These are phyloP conservation scores for Dicyrtoma fusca DNA, from an alignment of 2,888 invertebrate species.

Conservation along the genomic window DNA sequence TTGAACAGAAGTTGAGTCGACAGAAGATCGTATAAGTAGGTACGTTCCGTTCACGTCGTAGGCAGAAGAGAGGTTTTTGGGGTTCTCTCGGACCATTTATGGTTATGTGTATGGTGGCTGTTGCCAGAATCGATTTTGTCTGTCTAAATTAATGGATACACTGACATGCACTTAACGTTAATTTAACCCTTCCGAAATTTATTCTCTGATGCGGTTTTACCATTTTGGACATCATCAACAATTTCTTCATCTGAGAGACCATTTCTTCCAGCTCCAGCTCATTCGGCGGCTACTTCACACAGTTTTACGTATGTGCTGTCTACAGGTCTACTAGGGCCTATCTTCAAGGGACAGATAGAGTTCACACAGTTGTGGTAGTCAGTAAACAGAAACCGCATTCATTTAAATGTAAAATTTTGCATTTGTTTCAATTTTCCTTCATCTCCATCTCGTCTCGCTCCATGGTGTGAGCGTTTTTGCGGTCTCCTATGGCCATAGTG, in stretches of 20 bases:
- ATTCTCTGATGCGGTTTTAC: constrained; percentile 8
- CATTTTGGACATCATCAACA: constrained; percentile 24
- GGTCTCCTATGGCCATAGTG: too few relatives aligned
- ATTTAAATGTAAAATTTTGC: too few relatives aligned
- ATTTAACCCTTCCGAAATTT: constrained; percentile 41
- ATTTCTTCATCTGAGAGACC: neutral
- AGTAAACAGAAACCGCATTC: too few relatives aligned
- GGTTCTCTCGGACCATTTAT: neutral
- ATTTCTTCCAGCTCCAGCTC: neutral
- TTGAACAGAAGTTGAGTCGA: too few relatives aligned
- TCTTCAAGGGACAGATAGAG: too few relatives aligned
- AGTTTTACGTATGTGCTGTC: neutral
- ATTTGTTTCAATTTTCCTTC: too few relatives aligned
- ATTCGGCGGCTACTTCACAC: neutral
- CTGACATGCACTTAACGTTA: constrained; percentile 45
- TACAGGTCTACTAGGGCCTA: neutral
- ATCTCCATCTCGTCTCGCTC: too few relatives aligned
- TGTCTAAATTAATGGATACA: constrained; percentile 45
- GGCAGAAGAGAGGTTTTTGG: neutral
- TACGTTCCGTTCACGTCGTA: too few relatives aligned
- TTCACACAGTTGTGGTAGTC: too few relatives aligned
- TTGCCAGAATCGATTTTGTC: constrained; percentile 34
- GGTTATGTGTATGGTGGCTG: constrained; percentile 5
- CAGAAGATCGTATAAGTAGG: too few relatives aligned
- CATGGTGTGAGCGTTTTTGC: too few relatives aligned